Conservation (phyloP, 2,797 vertebrate species). For the Hoplostethus mediterraneus region DNA sequence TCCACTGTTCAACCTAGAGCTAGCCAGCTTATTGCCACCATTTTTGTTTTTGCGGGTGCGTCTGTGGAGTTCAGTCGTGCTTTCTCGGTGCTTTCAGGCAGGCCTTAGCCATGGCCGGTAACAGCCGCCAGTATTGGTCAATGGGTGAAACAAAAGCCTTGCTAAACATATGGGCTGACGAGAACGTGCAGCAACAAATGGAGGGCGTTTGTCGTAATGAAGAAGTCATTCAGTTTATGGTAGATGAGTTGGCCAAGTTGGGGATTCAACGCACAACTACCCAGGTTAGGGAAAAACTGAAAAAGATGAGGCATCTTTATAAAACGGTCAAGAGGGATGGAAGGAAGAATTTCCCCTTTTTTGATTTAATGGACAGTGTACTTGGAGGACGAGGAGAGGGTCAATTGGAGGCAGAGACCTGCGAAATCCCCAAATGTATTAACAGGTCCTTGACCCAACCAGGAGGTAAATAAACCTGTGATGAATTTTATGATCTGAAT, state of each 20-base stretch:
- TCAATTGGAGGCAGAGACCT: background rate
- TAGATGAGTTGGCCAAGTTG: conserved; percentile 16
- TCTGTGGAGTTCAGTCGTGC: conserved; percentile 1
- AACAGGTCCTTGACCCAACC: background rate
- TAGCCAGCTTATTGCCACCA: background rate
- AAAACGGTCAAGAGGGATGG: conserved; percentile 8
- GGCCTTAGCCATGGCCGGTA: conserved; percentile 2
- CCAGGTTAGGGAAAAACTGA: conserved; percentile 21
- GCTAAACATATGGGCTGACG: conserved; percentile 17
- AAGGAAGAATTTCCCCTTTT: conserved; percentile 14
- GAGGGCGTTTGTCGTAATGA: conserved; percentile 18
- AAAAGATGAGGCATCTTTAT: conserved; percentile 21
- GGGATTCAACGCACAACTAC: conserved; percentile 9
- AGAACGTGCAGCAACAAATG: conserved; percentile 17
- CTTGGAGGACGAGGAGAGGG: conserved; percentile 10
- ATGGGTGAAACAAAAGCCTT: conserved; percentile 18
- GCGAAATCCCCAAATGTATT: background rate
- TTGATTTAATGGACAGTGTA: conserved; percentile 16
- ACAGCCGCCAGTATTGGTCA: conserved; percentile 20
- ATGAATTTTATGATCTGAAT: too few relatives aligned
- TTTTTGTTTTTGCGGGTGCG: background rate
- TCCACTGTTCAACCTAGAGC: background rate
- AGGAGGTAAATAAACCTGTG: background rate
- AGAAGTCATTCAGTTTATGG: conserved; percentile 16
- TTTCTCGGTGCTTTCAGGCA: background rate